Evolutionary conservation across 1,140 invertebrate genomes (phyloP).

Genomic region (Drosophila melanogaster): DNA sequence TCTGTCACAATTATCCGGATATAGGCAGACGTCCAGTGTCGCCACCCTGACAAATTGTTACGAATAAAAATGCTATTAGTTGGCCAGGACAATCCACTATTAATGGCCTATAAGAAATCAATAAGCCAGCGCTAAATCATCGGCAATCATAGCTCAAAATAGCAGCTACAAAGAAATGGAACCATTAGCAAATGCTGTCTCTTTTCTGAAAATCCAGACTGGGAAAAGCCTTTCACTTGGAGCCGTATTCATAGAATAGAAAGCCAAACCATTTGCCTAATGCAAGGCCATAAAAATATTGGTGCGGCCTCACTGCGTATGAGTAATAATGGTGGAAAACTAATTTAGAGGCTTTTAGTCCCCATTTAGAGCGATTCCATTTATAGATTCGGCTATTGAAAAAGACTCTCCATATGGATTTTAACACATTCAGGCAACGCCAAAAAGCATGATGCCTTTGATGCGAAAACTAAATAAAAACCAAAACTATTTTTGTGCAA

Average conservation of each 20-base stretch:
- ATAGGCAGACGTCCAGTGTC: conserved; percentile 30
- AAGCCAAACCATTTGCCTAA: conserved; percentile 46
- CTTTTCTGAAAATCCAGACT: conserved; percentile 3
- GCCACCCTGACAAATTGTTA: conserved; percentile 39
- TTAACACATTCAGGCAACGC: conserved; percentile 36
- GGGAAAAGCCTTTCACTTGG: conserved; percentile 22
- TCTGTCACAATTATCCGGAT: conserved; percentile 46
- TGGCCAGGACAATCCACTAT: conserved; percentile 13
- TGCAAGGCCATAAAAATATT: conserved; percentile 53
- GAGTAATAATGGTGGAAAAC: conserved; percentile 48
- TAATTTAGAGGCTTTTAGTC: conserved; percentile 54
- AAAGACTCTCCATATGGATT: conserved; percentile 20
- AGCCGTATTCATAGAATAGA: conserved; percentile 25
- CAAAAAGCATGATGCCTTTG: conserved; percentile 24
- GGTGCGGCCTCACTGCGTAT: conserved; percentile 35
- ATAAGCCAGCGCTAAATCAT: conserved; percentile 46
- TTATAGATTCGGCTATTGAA: conserved; percentile 6
- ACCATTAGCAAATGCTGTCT: conserved; percentile 44
- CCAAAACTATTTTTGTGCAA: conserved; percentile 53
- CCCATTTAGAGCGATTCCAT: conserved; percentile 29
- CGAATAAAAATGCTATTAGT: conserved; percentile 42
- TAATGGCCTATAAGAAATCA: conserved; percentile 51
- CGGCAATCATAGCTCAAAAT: conserved; percentile 39
- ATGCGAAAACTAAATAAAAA: conserved; percentile 36
- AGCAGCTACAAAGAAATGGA: conserved; percentile 3